Conservation (phyloP, 2,113 vertebrate genomes). For the Larimichthys polyactis region DNA sequence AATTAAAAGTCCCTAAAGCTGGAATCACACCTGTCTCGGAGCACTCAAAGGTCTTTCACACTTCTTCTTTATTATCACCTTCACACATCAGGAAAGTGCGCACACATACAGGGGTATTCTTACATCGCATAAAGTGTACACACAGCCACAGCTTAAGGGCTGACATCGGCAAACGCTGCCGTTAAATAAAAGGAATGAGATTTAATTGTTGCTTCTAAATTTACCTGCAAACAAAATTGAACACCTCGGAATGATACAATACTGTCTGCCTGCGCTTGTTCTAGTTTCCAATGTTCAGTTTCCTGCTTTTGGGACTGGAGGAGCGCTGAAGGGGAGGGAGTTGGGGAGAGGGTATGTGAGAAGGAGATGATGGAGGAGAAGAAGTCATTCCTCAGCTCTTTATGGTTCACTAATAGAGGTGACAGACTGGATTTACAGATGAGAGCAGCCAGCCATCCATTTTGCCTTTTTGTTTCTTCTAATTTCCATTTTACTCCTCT, state of each 20-base stretch:
- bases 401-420: constrained; percentile 59
- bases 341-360: constrained; percentile 7
- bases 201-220: constrained; percentile 58
- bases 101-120: not conserved
- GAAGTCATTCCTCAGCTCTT: constrained; percentile 32
- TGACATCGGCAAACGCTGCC: not conserved
- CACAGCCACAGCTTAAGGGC: not conserved
- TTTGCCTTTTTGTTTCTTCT: constrained; percentile 15
- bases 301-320: constrained; percentile 7
- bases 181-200: constrained; percentile 28
- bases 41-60: constrained; percentile 14
- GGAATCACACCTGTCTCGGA: constrained; percentile 12
- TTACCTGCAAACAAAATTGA: constrained; percentile 29
- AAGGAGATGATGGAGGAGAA: constrained; percentile 31
- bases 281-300: not conserved
- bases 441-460: constrained; percentile 27
- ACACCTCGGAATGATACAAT: constrained; percentile 21
- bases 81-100: not conserved
- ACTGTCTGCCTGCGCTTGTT: not conserved
- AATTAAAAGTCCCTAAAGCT: constrained; percentile 38
- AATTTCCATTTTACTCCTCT: not conserved
- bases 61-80: constrained; percentile 34
- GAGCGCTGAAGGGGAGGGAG: constrained; percentile 1
- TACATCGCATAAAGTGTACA: not conserved
- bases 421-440: constrained; percentile 63